Evolutionary conservation across 1,140 invertebrate genomes (phyloP), one percentile per base, ranked within the genome.

Genomic region (Diploscapter pachys): DNA sequence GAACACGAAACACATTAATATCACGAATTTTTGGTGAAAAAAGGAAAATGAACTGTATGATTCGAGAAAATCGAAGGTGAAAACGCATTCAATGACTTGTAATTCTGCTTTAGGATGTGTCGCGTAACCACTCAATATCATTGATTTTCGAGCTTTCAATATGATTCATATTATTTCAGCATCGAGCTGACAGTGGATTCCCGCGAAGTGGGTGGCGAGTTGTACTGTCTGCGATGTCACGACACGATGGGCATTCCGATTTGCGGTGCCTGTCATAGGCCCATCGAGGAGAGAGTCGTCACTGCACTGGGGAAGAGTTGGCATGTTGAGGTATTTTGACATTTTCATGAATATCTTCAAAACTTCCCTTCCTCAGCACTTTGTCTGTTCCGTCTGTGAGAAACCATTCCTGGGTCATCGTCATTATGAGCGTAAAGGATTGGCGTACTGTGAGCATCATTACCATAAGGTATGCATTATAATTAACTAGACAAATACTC

Each of bases 381-480:
- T 99, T 88, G 96, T 98, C 0, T 99, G 96, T 87, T 95, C 96
- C 75, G 97, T 98, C 88, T 99, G 96, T 87, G 97, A 99, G 88
- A 98, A 98, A 86, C 97, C 97, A 2, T 99, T 99, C 89, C 90
- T 98, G 83, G 97, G 97, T 0, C 94, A 97, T 88, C 91, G 96
- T 3, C 96, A 99, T 87, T 99, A 98, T 87, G 97, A 99, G 87
- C 96, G 96, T 86, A 97, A 97, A 85, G 96, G 96, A 3, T 88
- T 98, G 78, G 96, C 96, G 2, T 99, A 99, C 87, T 99, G 97
- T 87, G 96, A 99, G 88, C 95, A 93, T 80, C 96, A 99, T 87
- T 99, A 98, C 87, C 96, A 99, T 72, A 76, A 72, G 69, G 75
- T 71, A 70, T 51, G 2, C 5, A 6, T 11, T 11, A 0, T 48